Evolutionary conservation across 2,113 vertebrate species (phyloP).

Genomic region (Synodontis membranacea): DNA sequence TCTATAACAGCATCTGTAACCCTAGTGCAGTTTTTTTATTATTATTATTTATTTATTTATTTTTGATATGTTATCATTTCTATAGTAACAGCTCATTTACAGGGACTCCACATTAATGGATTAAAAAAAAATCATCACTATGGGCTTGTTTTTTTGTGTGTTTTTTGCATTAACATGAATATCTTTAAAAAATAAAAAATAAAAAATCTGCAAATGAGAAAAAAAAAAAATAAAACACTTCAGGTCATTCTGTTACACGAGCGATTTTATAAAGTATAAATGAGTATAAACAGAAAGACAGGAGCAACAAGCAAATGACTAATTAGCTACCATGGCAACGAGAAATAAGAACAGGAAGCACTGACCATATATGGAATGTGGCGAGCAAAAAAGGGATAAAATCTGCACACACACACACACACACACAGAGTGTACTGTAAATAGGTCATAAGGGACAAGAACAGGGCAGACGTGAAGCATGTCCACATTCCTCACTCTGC

Average conservation of each 20-base stretch:
- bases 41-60: no score
- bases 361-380: not conserved
- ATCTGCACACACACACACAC: not conserved
- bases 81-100: not conserved
- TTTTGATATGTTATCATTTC: not conserved
- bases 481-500: not conserved
- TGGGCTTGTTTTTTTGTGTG: not conserved
- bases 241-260: not conserved
- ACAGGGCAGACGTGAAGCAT: not conserved
- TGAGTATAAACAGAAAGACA: not conserved
- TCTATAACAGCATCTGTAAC: not conserved
- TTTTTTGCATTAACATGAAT: not conserved
- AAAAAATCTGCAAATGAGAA: no score
- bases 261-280: no score
- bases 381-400: not conserved
- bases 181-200: no score
- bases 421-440: not conserved
- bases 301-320: not conserved
- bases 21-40: not conserved
- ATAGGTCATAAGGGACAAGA: not conserved
- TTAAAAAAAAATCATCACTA: not conserved
- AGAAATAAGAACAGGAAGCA: not conserved
- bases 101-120: no score
- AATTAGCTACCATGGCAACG: no score
- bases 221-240: not conserved